Conservation (phyloP, 2,113 vertebrate species). For the Fulmarus glacialis region DNA sequence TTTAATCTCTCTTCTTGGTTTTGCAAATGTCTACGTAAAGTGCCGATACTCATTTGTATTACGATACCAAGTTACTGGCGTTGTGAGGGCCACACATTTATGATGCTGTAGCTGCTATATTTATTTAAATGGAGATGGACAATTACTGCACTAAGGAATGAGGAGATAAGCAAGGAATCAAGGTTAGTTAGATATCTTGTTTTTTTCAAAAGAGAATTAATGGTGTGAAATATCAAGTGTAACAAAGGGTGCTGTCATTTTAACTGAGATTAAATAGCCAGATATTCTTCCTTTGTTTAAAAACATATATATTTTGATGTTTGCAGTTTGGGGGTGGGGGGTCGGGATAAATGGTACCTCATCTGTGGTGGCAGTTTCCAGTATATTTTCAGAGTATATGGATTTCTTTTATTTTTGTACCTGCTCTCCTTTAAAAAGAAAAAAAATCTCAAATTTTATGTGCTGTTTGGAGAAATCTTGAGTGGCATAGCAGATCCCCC, state of each 20-base stretch:
- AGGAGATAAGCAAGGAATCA: conserved; percentile 82
- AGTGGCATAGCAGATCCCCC: conserved; percentile 31
- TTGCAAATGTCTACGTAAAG: conserved; percentile 71
- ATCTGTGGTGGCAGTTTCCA: conserved; percentile 74
- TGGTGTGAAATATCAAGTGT: conserved; percentile 69
- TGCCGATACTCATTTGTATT: conserved; percentile 70
- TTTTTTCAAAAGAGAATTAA: conserved; percentile 57
- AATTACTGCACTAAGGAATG: conserved; percentile 89
- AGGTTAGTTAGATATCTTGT: conserved; percentile 56
- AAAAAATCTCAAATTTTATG: conserved; percentile 38
- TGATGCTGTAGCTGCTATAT: conserved; percentile 84
- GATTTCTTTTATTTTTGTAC: conserved; percentile 77
- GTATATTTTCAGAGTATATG: conserved; percentile 75
- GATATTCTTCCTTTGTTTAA: conserved; percentile 74
- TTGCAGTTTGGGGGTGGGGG: conserved; percentile 53
- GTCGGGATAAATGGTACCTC: conserved; percentile 65
- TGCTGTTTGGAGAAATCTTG: conserved; percentile 50
- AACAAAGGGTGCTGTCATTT: conserved; percentile 75
- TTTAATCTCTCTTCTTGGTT: conserved; percentile 68
- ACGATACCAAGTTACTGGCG: conserved; percentile 68
- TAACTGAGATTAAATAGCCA: conserved; percentile 73
- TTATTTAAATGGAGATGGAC: conserved; percentile 86
- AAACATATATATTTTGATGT: conserved; percentile 72
- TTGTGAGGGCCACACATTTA: conserved; percentile 70
- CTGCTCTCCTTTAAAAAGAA: conserved; percentile 65